Percentiles rank a stretch among this genome's conserved stretches.
These are phyloP conservation scores for Ylistrum balloti DNA, from an alignment of 1,140 invertebrate genomes.

Conservation along the genomic window DNA sequence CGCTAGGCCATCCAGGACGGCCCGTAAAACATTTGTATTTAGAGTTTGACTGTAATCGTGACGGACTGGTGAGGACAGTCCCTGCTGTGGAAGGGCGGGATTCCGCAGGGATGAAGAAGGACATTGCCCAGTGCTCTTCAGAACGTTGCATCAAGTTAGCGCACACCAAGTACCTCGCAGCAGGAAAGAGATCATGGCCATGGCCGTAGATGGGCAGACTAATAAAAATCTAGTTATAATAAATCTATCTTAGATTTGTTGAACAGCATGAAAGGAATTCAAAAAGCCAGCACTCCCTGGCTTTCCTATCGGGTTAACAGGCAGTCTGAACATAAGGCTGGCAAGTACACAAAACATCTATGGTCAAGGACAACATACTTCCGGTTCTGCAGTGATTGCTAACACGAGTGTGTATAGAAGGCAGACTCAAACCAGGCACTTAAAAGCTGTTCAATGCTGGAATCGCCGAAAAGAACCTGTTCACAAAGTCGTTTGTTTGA, in stretches of 20 bases:
- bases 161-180: not conserved
- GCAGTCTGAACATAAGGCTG: not conserved
- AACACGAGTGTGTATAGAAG: no score
- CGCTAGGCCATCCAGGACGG: not conserved
- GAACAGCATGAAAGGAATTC: conserved; percentile 37
- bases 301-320: not conserved
- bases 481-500: not conserved
- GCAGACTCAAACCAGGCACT: not conserved
- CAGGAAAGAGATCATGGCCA: not conserved
- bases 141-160: conserved; percentile 24
- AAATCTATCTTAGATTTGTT: conserved; percentile 33
- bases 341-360: not conserved
- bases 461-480: no score
- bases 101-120: not conserved
- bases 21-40: not conserved
- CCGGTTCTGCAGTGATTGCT: not conserved
- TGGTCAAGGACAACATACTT: not conserved
- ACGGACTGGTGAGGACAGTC: not conserved
- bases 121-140: not conserved
- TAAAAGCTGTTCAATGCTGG: not conserved
- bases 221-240: conserved; percentile 31
- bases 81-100: not conserved
- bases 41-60: conserved; percentile 32
- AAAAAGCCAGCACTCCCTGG: not conserved
- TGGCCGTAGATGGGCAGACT: conserved; percentile 7